Conservation (phyloP, 2,797 vertebrate species). For the Manis crassicaudata region DNA sequence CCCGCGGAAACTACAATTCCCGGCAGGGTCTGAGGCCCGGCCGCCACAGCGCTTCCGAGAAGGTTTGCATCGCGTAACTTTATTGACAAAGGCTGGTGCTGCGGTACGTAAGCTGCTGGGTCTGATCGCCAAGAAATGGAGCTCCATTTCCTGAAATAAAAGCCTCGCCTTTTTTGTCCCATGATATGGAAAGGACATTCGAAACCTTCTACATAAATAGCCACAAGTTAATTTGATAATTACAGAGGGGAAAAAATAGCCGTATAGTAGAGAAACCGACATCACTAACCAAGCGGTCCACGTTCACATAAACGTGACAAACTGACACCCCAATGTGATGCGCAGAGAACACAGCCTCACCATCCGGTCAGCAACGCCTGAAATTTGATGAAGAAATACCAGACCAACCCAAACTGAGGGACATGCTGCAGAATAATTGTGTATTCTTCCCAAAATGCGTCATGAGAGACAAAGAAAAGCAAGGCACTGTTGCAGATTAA, state of each 20-base stretch:
- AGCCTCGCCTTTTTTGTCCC: not conserved
- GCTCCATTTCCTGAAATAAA: not conserved
- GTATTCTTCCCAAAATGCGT: not conserved
- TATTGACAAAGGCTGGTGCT: not conserved
- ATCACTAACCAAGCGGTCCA: not conserved
- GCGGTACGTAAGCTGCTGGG: rapidly evolving
- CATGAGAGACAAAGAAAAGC: not conserved
- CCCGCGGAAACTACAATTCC: slow-evolving; percentile 46
- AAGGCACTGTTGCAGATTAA: slow-evolving; percentile 14
- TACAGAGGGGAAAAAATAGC: not conserved
- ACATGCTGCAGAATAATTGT: not conserved
- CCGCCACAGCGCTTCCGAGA: not conserved
- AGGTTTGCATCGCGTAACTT: not conserved
- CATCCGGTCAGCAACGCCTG: not conserved
- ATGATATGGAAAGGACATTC: not conserved
- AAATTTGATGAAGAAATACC: not conserved
- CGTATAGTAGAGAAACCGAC: not conserved
- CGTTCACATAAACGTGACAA: not conserved
- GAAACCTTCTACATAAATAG: not conserved
- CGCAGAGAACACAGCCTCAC: not conserved
- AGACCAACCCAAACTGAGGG: not conserved
- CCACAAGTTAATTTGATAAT: not conserved
- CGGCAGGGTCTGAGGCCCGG: not conserved
- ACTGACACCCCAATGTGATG: not conserved
- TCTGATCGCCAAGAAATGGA: not conserved